Conservation (phyloP, 2,113 vertebrate species). For the Marmota flaviventris region DNA sequence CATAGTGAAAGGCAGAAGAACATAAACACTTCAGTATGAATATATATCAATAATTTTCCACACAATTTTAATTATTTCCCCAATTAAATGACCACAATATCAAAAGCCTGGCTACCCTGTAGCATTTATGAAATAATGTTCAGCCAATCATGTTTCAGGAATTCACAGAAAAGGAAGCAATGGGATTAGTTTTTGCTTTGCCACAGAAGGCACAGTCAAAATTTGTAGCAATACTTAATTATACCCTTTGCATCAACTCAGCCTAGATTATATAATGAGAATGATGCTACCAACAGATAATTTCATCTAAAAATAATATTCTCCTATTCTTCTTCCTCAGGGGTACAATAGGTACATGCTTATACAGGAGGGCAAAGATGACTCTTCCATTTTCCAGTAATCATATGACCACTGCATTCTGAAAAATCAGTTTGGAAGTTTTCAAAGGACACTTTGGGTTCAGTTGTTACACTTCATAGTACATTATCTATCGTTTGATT, state of each 20-base stretch:
- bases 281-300: conserved; percentile 9
- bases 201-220: conserved; percentile 1
- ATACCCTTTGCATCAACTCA: conserved; percentile 10
- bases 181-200: background rate
- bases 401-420: background rate
- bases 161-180: conserved; percentile 50
- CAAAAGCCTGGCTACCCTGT: background rate
- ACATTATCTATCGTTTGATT: conserved; percentile 24
- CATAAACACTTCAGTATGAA: background rate
- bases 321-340: background rate
- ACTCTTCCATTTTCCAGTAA: background rate
- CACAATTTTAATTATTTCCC: background rate
- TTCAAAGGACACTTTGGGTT: conserved; percentile 8
- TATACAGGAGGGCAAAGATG: background rate
- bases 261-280: conserved; percentile 17
- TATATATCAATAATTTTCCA: background rate
- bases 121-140: background rate
- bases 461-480: background rate
- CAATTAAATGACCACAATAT: background rate
- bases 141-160: background rate
- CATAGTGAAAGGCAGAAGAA: background rate
- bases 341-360: background rate
- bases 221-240: conserved; percentile 44
- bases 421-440: conserved; percentile 27
- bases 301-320: conserved; percentile 67